Percentiles rank a stretch among this genome's conserved stretches.
Conservation (phyloP, 2,797 vertebrate species). For the Catharus ustulatus region DNA sequence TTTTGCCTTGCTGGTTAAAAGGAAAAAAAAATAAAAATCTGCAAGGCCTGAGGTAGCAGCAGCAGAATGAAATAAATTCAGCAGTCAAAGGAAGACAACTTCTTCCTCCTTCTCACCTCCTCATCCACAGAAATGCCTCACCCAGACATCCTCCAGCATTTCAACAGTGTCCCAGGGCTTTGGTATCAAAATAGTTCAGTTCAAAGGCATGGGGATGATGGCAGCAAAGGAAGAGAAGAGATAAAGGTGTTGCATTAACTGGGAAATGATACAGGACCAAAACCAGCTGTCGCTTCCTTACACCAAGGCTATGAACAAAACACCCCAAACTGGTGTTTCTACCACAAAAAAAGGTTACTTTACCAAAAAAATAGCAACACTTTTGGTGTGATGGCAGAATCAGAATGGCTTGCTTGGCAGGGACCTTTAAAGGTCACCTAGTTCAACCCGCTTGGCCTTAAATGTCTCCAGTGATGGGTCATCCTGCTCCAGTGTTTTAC, state of each 20-base stretch:
- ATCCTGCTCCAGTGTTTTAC: not conserved
- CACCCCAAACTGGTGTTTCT: not conserved
- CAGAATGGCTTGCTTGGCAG: not conserved
- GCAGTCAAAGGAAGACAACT: not conserved
- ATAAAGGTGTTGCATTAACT: not conserved
- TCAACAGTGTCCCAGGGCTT: not conserved
- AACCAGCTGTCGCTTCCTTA: not conserved
- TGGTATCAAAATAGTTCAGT: not conserved
- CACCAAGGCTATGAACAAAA: not conserved
- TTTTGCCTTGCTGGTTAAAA: not conserved
- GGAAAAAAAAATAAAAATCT: not conserved
- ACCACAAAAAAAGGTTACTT: accelerated
- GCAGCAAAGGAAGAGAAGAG: not conserved
- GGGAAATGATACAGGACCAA: not conserved
- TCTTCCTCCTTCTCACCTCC: not conserved
- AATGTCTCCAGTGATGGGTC: not conserved
- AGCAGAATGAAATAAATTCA: not conserved
- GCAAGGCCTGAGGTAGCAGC: not conserved
- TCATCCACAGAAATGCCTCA: not conserved
- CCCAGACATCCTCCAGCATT: not conserved
- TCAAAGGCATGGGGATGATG: not conserved
- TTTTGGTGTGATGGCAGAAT: not conserved
- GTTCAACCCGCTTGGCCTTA: not conserved
- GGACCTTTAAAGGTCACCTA: not conserved
- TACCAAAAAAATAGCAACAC: not conserved